Conservation (phyloP, 2,797 vertebrate species). For the Leuciscus waleckii region DNA sequence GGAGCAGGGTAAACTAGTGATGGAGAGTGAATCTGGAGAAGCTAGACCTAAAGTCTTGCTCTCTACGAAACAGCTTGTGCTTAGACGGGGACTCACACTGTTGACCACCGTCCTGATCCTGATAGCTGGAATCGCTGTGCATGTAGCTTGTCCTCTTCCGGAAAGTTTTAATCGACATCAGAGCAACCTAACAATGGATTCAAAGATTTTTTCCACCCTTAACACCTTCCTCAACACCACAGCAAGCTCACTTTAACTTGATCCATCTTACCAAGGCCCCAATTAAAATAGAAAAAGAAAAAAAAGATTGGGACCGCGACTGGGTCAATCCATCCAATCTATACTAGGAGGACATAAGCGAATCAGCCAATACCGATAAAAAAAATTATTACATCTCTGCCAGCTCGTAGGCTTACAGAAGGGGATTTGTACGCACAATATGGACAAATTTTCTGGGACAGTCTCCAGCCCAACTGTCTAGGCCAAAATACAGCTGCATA, state of each 20-base stretch:
- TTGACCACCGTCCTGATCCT: conserved; percentile 47
- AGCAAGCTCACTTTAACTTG: conserved; percentile 15
- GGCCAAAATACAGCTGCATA: conserved; percentile 5
- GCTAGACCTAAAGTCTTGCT: conserved; percentile 31
- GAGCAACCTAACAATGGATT: conserved; percentile 68
- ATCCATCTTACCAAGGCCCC: not conserved
- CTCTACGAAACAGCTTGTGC: conserved; percentile 72
- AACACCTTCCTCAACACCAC: conserved; percentile 44
- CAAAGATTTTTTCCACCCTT: conserved; percentile 67
- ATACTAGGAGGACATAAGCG: not conserved
- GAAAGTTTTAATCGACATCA: conserved; percentile 39
- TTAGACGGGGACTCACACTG: conserved; percentile 70
- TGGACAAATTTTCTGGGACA: conserved; percentile 1
- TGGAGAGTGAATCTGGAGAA: conserved; percentile 36
- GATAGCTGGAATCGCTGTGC: conserved; percentile 72
- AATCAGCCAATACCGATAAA: not conserved
- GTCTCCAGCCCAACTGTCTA: not conserved
- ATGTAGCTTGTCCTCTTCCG: conserved; percentile 72
- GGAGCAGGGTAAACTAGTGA: conserved; percentile 61
- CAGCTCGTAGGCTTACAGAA: not conserved
- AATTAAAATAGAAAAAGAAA: not conserved
- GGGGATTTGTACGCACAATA: not conserved
- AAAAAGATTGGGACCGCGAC: not conserved
- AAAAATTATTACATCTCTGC: not conserved
- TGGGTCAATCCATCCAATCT: not conserved